Evolutionary conservation across 2,888 invertebrate genomes (phyloP), one percentile per base, ranked within the genome.

Genomic region (Tetramorium bicarinatum): DNA sequence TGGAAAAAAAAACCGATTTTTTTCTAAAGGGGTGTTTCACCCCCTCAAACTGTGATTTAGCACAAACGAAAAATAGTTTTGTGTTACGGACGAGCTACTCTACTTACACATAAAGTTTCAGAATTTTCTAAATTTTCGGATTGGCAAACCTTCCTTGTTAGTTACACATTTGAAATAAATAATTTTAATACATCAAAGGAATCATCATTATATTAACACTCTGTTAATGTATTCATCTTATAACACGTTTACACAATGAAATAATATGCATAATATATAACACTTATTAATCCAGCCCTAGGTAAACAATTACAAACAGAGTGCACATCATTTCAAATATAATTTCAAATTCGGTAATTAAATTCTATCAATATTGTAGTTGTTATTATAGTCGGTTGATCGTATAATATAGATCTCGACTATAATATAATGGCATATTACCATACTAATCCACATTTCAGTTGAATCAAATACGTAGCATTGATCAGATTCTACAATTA

Each of bases 341-440:
- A 41, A 25, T 59, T 34, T 4, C 11, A 29, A 56, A 67, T 59
- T 66, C 41, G 2, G 47, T 41, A 79, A 67, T 77, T 29, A 44
- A 56, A 67, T 0, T 41, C 9, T 15, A n/a, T 77, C 21, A 59
- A 9, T 29, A 44, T n/a, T 7, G 13, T 11, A 69, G 59, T 56
- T 56, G 34, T 59, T 69, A 62, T 34, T 62, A 41, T 41, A n/a
- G 44, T 54, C 44, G 7, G n/a, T n/a, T n/a, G n/a, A n/a, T n/a
- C n/a, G n/a, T 67, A 56, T 15, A 54, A 34, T 34, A 4, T 25
- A 34, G 13, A 41, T 25, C 9, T 80, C 25, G 18, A 54, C 21
- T 71, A 61, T 25, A 71, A 25, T 9, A 79, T 34, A 71, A 80
- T 49, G 25, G 13, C 25, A 25, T 49, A 61, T 71, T 71, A 80